Evolutionary conservation across 2,797 vertebrate species (phyloP).

Genomic region (Falco novaeseelandiae): DNA sequence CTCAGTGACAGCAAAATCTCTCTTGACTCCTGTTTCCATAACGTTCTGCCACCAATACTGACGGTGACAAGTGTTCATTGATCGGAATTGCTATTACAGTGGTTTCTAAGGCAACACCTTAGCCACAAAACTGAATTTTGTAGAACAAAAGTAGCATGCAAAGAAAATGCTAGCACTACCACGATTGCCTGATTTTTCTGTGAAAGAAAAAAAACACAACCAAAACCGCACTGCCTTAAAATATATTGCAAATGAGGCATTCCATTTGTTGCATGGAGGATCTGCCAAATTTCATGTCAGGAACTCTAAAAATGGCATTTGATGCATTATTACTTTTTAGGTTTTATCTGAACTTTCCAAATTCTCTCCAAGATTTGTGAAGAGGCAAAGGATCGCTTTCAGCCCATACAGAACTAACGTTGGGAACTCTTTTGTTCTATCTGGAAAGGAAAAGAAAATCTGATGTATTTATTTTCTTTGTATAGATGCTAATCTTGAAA

Average conservation of each 20-base stretch:
- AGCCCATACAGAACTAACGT: background rate
- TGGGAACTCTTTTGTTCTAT: background rate
- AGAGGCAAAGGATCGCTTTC: background rate
- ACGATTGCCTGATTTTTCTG: background rate
- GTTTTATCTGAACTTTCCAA: background rate
- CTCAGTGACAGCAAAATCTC: background rate
- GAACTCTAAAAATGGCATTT: background rate
- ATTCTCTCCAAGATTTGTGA: background rate
- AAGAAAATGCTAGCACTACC: background rate
- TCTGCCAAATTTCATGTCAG: background rate
- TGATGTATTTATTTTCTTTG: background rate
- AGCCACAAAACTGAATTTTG: background rate
- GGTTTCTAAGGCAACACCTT: slow-evolving; percentile 11
- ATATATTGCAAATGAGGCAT: background rate
- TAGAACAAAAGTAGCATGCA: background rate
- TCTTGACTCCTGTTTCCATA: background rate
- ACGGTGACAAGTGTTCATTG: background rate
- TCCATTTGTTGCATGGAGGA: background rate
- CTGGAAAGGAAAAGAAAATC: background rate
- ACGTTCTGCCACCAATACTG: background rate
- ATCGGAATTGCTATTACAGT: background rate
- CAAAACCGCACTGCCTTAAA: background rate
- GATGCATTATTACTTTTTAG: background rate
- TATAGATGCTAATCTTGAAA: background rate
- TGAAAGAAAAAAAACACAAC: background rate